A percentile compares a stretch with the other conserved stretches of the same genome.
phyloP scores from a whole-genome alignment of 2,797 vertebrate genomes.

The Salarias fasciatus region DNA sequence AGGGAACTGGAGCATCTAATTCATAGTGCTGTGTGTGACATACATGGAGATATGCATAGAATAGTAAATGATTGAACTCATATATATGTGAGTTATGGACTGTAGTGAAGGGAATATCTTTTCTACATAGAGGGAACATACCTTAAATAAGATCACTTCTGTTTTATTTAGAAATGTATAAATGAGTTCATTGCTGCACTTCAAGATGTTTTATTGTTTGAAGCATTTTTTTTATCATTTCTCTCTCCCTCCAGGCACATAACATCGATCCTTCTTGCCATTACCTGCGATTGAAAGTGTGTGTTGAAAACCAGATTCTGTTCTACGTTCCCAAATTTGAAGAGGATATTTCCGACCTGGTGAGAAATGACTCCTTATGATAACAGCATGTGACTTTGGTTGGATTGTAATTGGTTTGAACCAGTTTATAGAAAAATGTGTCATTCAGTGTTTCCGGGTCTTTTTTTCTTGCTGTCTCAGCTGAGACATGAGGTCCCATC shows the following conservation, averaged over 20 bases:
- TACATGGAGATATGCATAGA: slow-evolving; percentile 2
- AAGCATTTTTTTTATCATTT: slow-evolving; percentile 4
- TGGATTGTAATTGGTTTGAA: not conserved
- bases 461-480: not conserved
- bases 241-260: slow-evolving; percentile 80
- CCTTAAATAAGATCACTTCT: too few relatives aligned
- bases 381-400: too few relatives aligned
- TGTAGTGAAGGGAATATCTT: not conserved
- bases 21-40: slow-evolving; percentile 14
- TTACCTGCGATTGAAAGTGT: slow-evolving; percentile 91
- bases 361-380: slow-evolving; percentile 74
- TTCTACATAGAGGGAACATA: too few relatives aligned
- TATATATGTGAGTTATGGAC: slow-evolving; percentile 1
- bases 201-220: too few relatives aligned
- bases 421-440: not conserved
- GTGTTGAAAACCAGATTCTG: slow-evolving; percentile 84
- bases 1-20: slow-evolving; percentile 55
- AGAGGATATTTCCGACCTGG: slow-evolving; percentile 95
- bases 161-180: too few relatives aligned
- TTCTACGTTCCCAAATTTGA: slow-evolving; percentile 89
- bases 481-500: slow-evolving; percentile 14
- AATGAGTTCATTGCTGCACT: too few relatives aligned
- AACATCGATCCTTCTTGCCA: slow-evolving; percentile 86
- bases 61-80: not conserved
- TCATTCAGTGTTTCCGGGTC: not conserved